Evolutionary conservation across 2,113 vertebrate species (phyloP).

Genomic region (Hydrochoerus hydrochaeris): DNA sequence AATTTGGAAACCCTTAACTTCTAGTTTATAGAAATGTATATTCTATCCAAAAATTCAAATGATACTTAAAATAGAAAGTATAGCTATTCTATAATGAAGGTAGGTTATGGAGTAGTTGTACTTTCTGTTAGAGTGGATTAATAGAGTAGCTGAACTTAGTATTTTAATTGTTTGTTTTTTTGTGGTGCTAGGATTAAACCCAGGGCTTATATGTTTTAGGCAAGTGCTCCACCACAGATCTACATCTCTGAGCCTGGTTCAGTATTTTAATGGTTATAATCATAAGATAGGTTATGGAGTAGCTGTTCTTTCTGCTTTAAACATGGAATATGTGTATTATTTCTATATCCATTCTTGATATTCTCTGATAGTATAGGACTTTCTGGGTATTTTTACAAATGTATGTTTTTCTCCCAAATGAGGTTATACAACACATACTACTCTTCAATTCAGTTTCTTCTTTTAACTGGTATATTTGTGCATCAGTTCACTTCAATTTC

Average conservation of each 20-base stretch:
- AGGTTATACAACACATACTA: neutral
- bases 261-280: neutral
- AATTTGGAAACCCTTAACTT: neutral
- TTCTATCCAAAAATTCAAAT: slow-evolving; percentile 18
- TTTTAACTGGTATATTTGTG: slow-evolving; percentile 35
- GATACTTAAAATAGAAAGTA: slow-evolving; percentile 36
- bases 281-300: neutral
- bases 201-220: neutral
- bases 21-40: neutral
- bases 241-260: neutral
- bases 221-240: neutral
- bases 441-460: slow-evolving; percentile 46
- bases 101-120: neutral
- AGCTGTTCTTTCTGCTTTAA: neutral
- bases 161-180: neutral
- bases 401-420: slow-evolving; percentile 15
- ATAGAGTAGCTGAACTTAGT: neutral
- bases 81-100: neutral
- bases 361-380: neutral
- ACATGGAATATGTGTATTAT: neutral
- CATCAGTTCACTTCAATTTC: neutral
- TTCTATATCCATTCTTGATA: neutral
- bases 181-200: neutral
- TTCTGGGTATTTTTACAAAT: neutral
- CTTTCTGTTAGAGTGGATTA: neutral